These are phyloP conservation scores for Hirtodrosophila confusa DNA, from an alignment of 2,888 invertebrate species.

Conservation along the genomic window DNA sequence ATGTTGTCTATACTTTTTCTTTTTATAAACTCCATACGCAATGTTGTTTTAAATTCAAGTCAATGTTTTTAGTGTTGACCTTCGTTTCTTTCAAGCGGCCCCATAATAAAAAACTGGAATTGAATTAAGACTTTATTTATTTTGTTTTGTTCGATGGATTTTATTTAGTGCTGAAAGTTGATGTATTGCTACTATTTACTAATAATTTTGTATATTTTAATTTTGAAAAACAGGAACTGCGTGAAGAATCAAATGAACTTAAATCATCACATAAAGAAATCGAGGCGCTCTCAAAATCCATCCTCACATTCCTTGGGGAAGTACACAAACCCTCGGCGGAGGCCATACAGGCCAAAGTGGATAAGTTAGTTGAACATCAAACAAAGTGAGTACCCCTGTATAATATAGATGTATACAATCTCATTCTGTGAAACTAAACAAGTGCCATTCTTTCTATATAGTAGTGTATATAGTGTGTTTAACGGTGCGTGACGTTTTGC, in stretches of 20 bases:
- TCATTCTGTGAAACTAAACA: too few relatives aligned
- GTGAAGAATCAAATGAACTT: slow-evolving; percentile 89
- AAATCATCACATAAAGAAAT: slow-evolving; percentile 89
- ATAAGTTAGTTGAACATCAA: slow-evolving; percentile 88
- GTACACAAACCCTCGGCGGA: slow-evolving; percentile 89
- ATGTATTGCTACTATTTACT: slow-evolving; percentile 14
- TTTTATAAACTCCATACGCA: slow-evolving; percentile 16
- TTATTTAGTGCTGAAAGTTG: too few relatives aligned
- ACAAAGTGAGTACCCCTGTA: slow-evolving; percentile 85
- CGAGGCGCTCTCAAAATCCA: slow-evolving; percentile 88
- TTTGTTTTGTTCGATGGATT: slow-evolving; percentile 26
- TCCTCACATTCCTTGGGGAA: slow-evolving; percentile 88
- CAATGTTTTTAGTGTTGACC: slow-evolving; percentile 49
- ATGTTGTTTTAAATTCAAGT: slow-evolving; percentile 32
- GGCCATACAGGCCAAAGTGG: slow-evolving; percentile 88
- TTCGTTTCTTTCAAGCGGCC: slow-evolving; percentile 36
- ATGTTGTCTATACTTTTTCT: slow-evolving; percentile 29
- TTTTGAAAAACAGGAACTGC: slow-evolving; percentile 87
- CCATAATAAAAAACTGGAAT: slow-evolving; percentile 61
- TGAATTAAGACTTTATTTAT: slow-evolving; percentile 31
- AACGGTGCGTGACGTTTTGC: slow-evolving; percentile 34
- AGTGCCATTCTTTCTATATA: slow-evolving; percentile 22
- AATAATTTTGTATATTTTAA: slow-evolving; percentile 19
- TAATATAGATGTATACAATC: not conserved
- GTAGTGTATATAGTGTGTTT: slow-evolving; percentile 17